These are phyloP conservation scores for Drymonia ruficornis DNA, from an alignment of 2,888 invertebrate genomes.

Conservation along the genomic window DNA sequence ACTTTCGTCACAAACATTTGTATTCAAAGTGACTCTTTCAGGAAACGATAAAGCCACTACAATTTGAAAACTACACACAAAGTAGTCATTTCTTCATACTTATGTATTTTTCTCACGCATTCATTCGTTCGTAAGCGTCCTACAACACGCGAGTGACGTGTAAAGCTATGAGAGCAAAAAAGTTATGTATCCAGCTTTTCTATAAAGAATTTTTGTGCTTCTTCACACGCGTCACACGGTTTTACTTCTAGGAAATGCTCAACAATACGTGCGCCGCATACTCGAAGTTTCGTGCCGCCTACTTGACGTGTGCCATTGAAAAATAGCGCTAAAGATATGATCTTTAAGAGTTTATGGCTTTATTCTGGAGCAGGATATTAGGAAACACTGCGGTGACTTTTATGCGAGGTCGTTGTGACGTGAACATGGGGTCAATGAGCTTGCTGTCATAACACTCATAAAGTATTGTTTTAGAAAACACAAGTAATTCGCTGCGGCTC, in stretches of 20 bases:
- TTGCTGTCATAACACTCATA: background rate
- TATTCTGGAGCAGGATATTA: conserved; percentile 34
- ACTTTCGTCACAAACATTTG: background rate
- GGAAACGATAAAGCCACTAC: conserved; percentile 1
- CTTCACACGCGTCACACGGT: conserved; percentile 19
- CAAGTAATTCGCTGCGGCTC: background rate
- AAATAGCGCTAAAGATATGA: conserved; percentile 28
- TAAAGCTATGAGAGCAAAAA: conserved; percentile 10
- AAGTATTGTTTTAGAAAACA: background rate
- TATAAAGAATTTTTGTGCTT: conserved; percentile 15
- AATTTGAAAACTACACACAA: background rate
- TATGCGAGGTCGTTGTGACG: conserved; percentile 10
- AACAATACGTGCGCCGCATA: conserved; percentile 24
- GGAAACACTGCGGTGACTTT: conserved; percentile 10
- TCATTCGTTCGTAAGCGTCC: background rate
- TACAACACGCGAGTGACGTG: background rate
- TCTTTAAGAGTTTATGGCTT: conserved; percentile 24
- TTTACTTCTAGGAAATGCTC: conserved; percentile 23
- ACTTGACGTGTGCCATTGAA: conserved; percentile 11
- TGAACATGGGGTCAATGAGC: background rate
- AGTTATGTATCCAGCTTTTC: conserved; percentile 8
- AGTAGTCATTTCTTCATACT: background rate
- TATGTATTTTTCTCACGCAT: conserved; percentile 2
- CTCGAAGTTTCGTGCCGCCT: conserved; percentile 9
- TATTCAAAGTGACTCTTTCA: background rate